Base-by-base conservation (phyloP, 1,140 invertebrate species). In the Olivierus martensii region DNA sequence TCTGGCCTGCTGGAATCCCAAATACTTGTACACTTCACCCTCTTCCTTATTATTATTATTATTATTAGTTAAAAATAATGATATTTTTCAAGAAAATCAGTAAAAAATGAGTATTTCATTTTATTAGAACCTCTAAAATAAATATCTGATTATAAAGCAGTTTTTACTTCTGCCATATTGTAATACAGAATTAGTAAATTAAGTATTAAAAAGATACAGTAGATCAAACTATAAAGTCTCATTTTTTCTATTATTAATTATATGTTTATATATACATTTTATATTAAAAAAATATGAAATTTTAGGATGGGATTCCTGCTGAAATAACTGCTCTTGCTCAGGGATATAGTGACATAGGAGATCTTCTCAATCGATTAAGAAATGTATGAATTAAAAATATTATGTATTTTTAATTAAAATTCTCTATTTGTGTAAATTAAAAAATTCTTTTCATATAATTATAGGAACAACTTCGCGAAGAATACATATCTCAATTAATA, bases 281-380 rank as follows among this genome's bases (percentile, higher is more conserved):
- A 17, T 19, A 45, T 9, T 45, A 9, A 22, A 9, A n/a, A 9
- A 10, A 17, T 46, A 6, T 17, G 12, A 21, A 19, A 5, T 49
- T 59, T 4, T 42, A 75, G 65, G 82, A 84, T 67, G 83, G 83
- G 53, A 80, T 87, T 34, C 77, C 80, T 42, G 82, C 84, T 11
- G 85, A 88, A 66, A 82, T 88, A 19, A 82, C 83, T 54, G 84
- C 85, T 15, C 72, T 87, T 41, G 84, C 85, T 62, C 78, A 86
- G 61, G 83, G 84, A 39, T 77, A 82, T 65, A 77, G 77, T 44
- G 76, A 83, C 58, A 83, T 87, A 55, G 80, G 80, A 21, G 79
- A 79, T 56, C 69, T 89, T 10, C 70, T 89, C 41, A 79, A 77
- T 63, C 78, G 75, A 61, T 67, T 87, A 37, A 77, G 77, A 70